A percentile compares a stretch with the other conserved stretches of the same genome.
These are phyloP conservation scores for Sciurus niger DNA, from an alignment of 2,113 vertebrate species.

Conservation along the genomic window DNA sequence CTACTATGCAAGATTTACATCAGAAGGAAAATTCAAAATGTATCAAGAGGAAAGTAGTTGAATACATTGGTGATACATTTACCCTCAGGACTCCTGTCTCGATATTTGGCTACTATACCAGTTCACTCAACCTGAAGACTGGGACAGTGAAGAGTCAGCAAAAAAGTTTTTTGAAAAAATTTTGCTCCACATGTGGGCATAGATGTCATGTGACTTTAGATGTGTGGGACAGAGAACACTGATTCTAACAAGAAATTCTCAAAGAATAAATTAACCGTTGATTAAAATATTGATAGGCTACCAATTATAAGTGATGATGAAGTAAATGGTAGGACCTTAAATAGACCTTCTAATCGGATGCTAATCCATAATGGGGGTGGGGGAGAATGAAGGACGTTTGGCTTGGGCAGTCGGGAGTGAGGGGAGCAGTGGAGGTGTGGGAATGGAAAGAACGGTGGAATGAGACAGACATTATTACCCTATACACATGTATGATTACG, in stretches of 20 bases:
- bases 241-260: slow-evolving; percentile 41
- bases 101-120: not conserved
- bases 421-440: no score
- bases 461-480: no score
- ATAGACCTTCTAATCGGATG: not conserved
- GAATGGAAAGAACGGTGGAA: no score
- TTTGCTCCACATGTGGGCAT: not conserved
- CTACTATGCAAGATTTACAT: not conserved
- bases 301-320: no score
- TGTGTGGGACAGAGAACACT: not conserved
- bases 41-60: not conserved
- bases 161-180: not conserved
- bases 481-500: no score
- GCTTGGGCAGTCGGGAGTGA: no score
- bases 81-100: not conserved
- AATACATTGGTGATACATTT: not conserved
- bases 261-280: not conserved
- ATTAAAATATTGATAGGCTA: slow-evolving; percentile 14
- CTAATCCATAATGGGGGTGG: no score
- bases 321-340: no score
- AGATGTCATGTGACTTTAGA: not conserved
- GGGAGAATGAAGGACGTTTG: no score
- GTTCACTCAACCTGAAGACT: not conserved
- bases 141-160: not conserved
- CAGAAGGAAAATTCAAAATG: slow-evolving; percentile 24